Percentiles rank a stretch among this genome's conserved stretches.
Conservation (phyloP, 1,140 invertebrate genomes). For the Zaprionus davidi region DNA sequence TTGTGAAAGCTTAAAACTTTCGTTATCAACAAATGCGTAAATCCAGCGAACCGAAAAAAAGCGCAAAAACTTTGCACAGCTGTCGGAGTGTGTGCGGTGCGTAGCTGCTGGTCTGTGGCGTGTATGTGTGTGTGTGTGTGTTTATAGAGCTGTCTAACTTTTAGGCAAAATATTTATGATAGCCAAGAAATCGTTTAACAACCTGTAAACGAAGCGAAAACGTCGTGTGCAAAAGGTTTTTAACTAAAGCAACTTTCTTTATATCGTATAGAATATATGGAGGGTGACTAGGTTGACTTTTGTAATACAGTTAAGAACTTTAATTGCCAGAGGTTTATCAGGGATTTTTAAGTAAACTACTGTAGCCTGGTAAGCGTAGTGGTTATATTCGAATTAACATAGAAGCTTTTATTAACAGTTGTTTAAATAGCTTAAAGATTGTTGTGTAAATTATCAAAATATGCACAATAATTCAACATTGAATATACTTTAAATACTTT, state of each 20-base stretch:
- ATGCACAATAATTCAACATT: neutral
- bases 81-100: constrained; percentile 9
- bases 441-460: neutral
- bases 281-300: neutral
- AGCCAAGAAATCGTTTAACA: constrained; percentile 71
- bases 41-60: constrained; percentile 62
- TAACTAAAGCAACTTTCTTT: constrained; percentile 5
- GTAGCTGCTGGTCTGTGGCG: neutral
- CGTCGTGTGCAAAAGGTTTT: constrained; percentile 34
- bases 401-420: too few relatives aligned
- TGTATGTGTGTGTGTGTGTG: constrained; percentile 15
- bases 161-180: constrained; percentile 79
- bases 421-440: too few relatives aligned
- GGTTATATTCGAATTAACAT: neutral
- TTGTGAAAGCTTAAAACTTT: constrained; percentile 75
- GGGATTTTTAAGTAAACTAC: neutral
- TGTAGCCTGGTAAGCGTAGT: neutral
- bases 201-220: constrained; percentile 30
- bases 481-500: neutral
- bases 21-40: constrained; percentile 80
- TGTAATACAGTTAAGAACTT: neutral
- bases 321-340: neutral
- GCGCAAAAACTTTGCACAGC: constrained; percentile 45
- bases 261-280: neutral
- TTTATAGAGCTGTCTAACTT: constrained; percentile 70